Percentiles rank a stretch among this genome's conserved stretches.
phyloP scores from a whole-genome alignment of 2,113 vertebrate species.

The Petrocephalus microphthalmus region DNA sequence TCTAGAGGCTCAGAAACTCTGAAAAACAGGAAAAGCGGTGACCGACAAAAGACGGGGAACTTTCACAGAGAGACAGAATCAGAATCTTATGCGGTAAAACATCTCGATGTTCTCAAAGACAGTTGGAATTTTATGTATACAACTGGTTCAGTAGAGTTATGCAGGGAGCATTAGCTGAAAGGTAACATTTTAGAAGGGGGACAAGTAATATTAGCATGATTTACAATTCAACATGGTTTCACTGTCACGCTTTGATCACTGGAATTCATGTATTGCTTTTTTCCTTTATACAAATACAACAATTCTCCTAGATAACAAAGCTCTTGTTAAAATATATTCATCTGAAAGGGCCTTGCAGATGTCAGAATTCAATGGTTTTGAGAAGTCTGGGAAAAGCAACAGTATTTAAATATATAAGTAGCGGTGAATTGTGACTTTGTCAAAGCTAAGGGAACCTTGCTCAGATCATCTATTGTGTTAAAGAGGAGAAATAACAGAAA shows the following conservation, averaged over 20 bases:
- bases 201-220: constrained; percentile 1
- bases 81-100: neutral
- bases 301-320: neutral
- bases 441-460: constrained; percentile 2
- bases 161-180: neutral
- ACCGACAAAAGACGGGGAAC: neutral
- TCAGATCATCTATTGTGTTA: neutral
- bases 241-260: constrained; percentile 20
- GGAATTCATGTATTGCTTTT: constrained; percentile 3
- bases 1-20: neutral
- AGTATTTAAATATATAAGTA: neutral
- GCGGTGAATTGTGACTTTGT: neutral
- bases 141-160: neutral
- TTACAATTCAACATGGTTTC: neutral
- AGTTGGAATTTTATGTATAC: neutral
- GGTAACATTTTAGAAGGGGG: neutral
- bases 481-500: neutral
- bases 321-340: constrained; percentile 1
- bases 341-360: neutral
- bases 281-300: neutral
- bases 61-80: neutral
- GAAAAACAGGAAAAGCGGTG: neutral
- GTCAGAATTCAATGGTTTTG: constrained; percentile 14
- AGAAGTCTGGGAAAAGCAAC: neutral
- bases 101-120: neutral